phyloP scores from a whole-genome alignment of 2,113 vertebrate genomes.

The Rhinichthys klamathensis region DNA sequence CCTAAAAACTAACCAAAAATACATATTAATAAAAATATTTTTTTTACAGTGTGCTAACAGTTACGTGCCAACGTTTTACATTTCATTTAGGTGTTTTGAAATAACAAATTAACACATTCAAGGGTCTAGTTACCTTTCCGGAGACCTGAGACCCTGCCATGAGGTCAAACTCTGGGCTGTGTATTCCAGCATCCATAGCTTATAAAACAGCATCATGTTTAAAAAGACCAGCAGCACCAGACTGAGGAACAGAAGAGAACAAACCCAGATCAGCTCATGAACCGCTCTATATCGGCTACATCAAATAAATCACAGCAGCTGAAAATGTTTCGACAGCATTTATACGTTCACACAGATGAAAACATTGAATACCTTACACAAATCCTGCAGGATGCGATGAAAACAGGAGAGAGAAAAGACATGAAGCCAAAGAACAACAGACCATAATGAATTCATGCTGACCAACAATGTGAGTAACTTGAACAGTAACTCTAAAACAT shows the following conservation, averaged over 20 bases:
- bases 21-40: neutral
- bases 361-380: slow-evolving; percentile 82
- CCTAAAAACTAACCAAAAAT: neutral
- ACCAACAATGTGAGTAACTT: neutral
- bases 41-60: neutral
- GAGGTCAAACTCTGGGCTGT: slow-evolving; percentile 92
- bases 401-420: slow-evolving; percentile 47
- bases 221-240: slow-evolving; percentile 96
- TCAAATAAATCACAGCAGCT: neutral
- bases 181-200: slow-evolving; percentile 97
- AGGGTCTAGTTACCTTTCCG: slow-evolving; percentile 85
- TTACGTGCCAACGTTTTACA: neutral
- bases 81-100: neutral
- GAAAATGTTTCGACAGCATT: neutral
- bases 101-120: neutral
- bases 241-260: slow-evolving; percentile 67
- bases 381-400: slow-evolving; percentile 83
- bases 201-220: slow-evolving; percentile 99
- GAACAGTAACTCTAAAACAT: neutral
- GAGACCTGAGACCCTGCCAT: slow-evolving; percentile 91
- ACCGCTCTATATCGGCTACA: neutral
- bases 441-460: neutral
- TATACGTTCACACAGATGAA: slow-evolving; percentile 19
- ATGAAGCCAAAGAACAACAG: slow-evolving; percentile 11
- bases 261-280: slow-evolving; percentile 19